Evolutionary conservation across 92 coral and sea anemone genomes (phyloP), one percentile per base, ranked within the genome.

Genomic region (Ricordea florida): DNA sequence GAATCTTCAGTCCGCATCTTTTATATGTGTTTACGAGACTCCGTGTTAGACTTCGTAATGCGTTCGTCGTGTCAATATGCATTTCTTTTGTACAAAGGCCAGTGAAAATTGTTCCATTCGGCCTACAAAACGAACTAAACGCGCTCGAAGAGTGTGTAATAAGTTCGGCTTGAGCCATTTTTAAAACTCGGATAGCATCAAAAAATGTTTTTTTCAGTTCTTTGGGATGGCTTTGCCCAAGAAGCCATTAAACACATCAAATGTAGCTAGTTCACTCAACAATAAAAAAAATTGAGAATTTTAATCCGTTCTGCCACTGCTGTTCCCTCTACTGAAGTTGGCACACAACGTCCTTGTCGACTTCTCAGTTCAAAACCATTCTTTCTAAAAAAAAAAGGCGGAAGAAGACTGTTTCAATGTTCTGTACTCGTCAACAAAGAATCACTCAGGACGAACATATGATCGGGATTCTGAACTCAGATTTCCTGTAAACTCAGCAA

Each of bases 101-200:
- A 13, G 80, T 6, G 35, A 41, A 68, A 63, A 72, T 79, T 18
- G 73, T 55, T 47, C 86, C 87, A 78, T 76, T 78, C 25, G 89
- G 80, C 23, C 76, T 76, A 50, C 66, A 69, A 57, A 91, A 91
- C 31, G 93, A 76, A 20, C 90, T 73, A 66, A 91, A 91, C 16
- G 97, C 97, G 37, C 97, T 90, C 33, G 80, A 74, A 22, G 97
- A 91, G 48, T 91, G 97, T 57, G 93, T 72, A 34, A 91, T 79
- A 23, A 91, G 45, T 74, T 91, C 97, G 5, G 97, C 89, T 88
- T 91, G 97, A 59, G 93, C 93, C 97, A 91, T 91, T 42, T 56
- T 78, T 67, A 32, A n/a, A 6, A 9, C 65, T 70, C 65, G 56
- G 41, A 37, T 52, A 52, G 26, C 77, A 70, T 38, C 17, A 53